Evolutionary conservation across 2,888 invertebrate species (phyloP), one percentile per base, ranked within the genome.

Genomic region (Beris morrisii): DNA sequence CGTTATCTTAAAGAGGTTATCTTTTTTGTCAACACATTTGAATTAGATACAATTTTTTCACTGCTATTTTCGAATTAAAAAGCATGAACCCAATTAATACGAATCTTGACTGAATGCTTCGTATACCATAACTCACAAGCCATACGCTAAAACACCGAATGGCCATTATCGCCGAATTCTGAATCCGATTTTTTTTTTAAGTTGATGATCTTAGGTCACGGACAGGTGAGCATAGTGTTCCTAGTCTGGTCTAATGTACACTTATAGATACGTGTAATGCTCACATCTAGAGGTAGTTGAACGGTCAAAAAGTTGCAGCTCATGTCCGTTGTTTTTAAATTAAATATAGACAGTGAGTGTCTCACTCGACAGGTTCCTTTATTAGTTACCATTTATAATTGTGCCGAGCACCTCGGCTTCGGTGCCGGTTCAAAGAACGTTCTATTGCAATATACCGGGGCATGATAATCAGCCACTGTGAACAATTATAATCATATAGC

Each of bases 401-500:
- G 38, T 22, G 46, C 31, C 15, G 32, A 55, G 9, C 63, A 64
- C 52, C 63, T 53, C n/a, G 53, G 28, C 9, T 45, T 11, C 45
- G 30, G 11, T 46, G 63, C 50, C 63, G 38, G 53, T 64, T 64
- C 46, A 64, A 52, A 64, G 63, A 64, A 64, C 31, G 48, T 56
- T 65, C 64, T 65, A 56, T 31, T n/a, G 45, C 15, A 55, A 38
- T 31, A 22, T 22, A 52, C 38, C 32, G 32, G 50, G 12, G 12
- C 15, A 61, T 44, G 32, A 55, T 59, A 57, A 59, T 53, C 69
- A 69, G 61, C 65, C 65, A 69, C 66, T 69, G 69, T 69, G 61
- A 69, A 69, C 69, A 69, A 69, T 69, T 69, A 69, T 59, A 45
- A 48, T 69, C 66, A 66, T 65, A 66, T 59, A 64, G 56, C 69